Base-by-base conservation (phyloP, 2,888 invertebrate species). In the Maniola hyperantus region DNA sequence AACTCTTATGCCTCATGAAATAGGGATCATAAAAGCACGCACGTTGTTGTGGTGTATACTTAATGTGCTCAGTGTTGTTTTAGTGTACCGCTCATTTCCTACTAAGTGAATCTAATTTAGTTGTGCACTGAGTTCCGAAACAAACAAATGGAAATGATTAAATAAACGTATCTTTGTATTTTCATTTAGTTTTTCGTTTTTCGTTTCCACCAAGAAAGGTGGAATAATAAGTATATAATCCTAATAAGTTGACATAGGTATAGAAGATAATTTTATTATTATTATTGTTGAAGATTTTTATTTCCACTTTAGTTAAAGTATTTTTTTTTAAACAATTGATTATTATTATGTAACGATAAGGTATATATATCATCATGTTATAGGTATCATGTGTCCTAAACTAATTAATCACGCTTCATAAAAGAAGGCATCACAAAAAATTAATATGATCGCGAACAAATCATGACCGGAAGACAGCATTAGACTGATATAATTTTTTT, bases 81-180 rank as follows among this genome's bases (percentile, higher is more conserved):
- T 50, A 63, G 69, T 67, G 60, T 36, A 59, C 64, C 66, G 61
- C 68, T 70, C 65, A 68, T 71, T 70, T 70, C 65, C 66, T 65
- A 61, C 69, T 26, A 26, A 69, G 66, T 58, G 63, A 67, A 57
- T 57, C 63, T 73, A 70, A 73, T 71, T 71, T 58, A 66, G 65
- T 64, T 55, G 51, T 46, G 53, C 62, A 34, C 62, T 18, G 61
- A 67, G 64, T 60, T 68, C 62, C 57, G 57, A 70, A 65, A 66
- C 55, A 66, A 70, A 57, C 62, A 63, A 58, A 65, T 65, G 46
- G 36, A 34, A 18, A 53, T 20, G 66, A 61, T 64, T 60, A 55
- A 69, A 42, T 63, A 60, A 20, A 34, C 36, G 8, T 57, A 33
- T 42, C 61, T 51, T 6, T 13, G 55, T 57, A 15, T 11, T 50